These are phyloP conservation scores for Chanos chanos DNA, from an alignment of 2,797 vertebrate genomes.

Conservation along the genomic window DNA sequence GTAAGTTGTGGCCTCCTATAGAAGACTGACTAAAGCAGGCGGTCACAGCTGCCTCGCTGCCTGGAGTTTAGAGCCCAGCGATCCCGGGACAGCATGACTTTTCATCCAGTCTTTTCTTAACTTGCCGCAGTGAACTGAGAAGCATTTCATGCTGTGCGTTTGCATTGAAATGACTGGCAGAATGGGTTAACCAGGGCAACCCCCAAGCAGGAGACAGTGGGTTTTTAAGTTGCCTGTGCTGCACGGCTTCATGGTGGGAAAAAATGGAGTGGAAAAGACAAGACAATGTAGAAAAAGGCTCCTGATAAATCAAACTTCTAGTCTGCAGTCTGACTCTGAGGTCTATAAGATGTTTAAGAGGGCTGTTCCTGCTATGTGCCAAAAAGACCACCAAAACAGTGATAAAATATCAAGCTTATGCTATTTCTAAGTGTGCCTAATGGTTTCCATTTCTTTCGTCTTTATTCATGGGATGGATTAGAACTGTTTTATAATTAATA, in stretches of 20 bases:
- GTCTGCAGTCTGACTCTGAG: conserved; percentile 49
- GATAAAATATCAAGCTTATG: conserved; percentile 66
- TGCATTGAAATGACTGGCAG: conserved; percentile 71
- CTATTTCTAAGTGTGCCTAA: conserved; percentile 65
- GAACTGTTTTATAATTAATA: conserved; percentile 75
- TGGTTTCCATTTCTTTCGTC: conserved; percentile 71
- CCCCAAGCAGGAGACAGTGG: conserved; percentile 3
- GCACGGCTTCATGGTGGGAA: conserved; percentile 55
- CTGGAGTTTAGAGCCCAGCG: conserved; percentile 12
- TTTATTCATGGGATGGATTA: conserved; percentile 69
- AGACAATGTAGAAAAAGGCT: not conserved
- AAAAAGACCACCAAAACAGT: conserved; percentile 56
- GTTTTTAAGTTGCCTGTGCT: conserved; percentile 54
- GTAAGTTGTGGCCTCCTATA: conserved; percentile 54
- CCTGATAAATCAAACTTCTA: conserved; percentile 57
- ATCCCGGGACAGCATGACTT: conserved; percentile 55
- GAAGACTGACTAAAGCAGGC: conserved; percentile 73
- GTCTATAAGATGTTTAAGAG: conserved; percentile 36
- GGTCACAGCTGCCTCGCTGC: conserved; percentile 74
- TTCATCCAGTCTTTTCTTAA: conserved; percentile 66
- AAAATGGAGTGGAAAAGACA: conserved; percentile 27
- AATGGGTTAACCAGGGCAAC: conserved; percentile 66
- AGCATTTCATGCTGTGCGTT: conserved; percentile 69
- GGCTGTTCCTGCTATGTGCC: conserved; percentile 54
- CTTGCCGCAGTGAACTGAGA: conserved; percentile 61